Percentiles rank a stretch among this genome's conserved stretches.
phyloP scores from a whole-genome alignment of 2,888 invertebrate genomes.

The Clistopyga incitator region DNA sequence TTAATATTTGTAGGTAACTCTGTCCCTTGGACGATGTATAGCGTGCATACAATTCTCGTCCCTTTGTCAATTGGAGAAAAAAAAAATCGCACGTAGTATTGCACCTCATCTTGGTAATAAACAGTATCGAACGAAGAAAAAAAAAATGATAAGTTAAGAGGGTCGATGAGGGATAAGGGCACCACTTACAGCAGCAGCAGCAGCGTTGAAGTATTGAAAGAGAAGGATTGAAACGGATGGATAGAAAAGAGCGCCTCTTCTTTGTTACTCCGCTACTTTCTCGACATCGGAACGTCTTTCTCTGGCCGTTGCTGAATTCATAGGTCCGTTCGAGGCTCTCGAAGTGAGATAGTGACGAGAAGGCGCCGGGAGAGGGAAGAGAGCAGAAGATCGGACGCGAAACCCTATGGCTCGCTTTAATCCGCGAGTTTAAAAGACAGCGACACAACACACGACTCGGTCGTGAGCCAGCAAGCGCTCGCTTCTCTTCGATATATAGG shows the following conservation, averaged over 20 bases:
- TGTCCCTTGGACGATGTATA: too few relatives aligned
- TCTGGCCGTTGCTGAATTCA: background rate
- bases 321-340: slow-evolving; percentile 24
- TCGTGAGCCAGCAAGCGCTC: slow-evolving; percentile 71
- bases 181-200: background rate
- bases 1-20: too few relatives aligned
- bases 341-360: slow-evolving; percentile 16
- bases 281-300: slow-evolving; percentile 16
- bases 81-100: background rate
- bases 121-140: background rate
- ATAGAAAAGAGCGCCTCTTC: slow-evolving; percentile 1
- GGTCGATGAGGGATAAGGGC: slow-evolving; percentile 13
- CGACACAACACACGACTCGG: slow-evolving; percentile 69
- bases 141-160: slow-evolving; percentile 2
- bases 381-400: slow-evolving; percentile 41
- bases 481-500: slow-evolving; percentile 82
- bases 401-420: slow-evolving; percentile 65
- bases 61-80: background rate
- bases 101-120: background rate
- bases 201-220: background rate
- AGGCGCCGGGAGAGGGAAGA: slow-evolving; percentile 38
- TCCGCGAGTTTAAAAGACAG: slow-evolving; percentile 75
- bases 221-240: slow-evolving; percentile 29
- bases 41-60: too few relatives aligned
- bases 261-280: slow-evolving; percentile 43